Conservation (phyloP, 2,888 invertebrate genomes). For the Nomada ferruginata region DNA sequence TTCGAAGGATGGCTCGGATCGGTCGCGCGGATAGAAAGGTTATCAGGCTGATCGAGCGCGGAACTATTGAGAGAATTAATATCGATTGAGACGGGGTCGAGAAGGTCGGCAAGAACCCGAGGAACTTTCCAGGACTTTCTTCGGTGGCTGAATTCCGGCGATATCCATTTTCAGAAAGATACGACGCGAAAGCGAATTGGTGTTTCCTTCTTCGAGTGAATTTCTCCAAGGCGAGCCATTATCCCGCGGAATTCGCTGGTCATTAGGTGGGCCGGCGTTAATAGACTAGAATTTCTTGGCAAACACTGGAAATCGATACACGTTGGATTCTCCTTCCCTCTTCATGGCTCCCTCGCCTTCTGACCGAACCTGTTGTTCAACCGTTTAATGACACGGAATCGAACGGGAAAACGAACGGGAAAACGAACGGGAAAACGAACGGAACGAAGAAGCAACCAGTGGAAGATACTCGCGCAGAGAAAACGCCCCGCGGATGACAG, state of each 20-base stretch:
- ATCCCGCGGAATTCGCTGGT: conserved; percentile 3
- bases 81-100: neutral
- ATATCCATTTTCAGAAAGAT: conserved; percentile 14
- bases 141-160: neutral
- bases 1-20: neutral
- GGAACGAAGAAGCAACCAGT: conserved; percentile 47
- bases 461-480: conserved; percentile 53
- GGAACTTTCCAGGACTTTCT: neutral
- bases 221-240: neutral
- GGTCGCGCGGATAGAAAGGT: neutral
- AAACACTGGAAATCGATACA: neutral
- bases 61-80: conserved; percentile 15
- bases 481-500: conserved; percentile 70
- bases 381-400: neutral
- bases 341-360: too few relatives aligned
- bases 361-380: neutral
- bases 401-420: conserved; percentile 17
- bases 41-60: neutral
- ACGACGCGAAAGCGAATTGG: neutral
- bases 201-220: neutral
- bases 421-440: conserved; percentile 18
- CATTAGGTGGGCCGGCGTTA: conserved; percentile 10
- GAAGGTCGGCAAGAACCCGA: neutral
- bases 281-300: conserved; percentile 10
- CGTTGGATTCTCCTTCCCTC: neutral